A percentile compares a stretch with the other conserved stretches of the same genome.
Conservation (phyloP, 23 tunicate species). For the Botrylloides violaceus region DNA sequence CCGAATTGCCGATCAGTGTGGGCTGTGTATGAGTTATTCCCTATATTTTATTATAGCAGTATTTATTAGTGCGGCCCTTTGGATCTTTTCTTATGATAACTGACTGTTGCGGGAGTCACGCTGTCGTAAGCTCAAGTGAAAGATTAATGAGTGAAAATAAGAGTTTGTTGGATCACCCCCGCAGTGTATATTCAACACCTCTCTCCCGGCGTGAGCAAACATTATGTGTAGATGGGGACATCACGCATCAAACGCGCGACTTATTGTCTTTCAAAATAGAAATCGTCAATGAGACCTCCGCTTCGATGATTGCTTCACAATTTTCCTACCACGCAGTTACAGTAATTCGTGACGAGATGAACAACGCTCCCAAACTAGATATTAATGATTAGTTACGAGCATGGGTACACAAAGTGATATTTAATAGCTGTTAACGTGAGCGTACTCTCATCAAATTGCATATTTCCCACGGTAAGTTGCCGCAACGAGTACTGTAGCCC, state of each 20-base stretch:
- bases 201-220: not conserved
- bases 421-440: not conserved
- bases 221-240: not conserved
- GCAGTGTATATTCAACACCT: not conserved
- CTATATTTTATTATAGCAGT: not conserved
- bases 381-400: not conserved
- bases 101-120: not conserved
- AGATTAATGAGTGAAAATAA: not conserved
- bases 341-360: not conserved
- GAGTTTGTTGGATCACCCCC: not conserved
- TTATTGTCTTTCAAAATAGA: not conserved
- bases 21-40: not conserved
- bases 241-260: not conserved
- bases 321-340: too few species aligned
- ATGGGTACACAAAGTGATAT: not conserved
- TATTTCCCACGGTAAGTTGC: not conserved
- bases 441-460: not conserved
- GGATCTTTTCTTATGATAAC: not conserved
- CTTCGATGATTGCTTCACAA: too few species aligned
- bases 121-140: not conserved
- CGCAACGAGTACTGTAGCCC: not conserved
- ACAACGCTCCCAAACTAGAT: not conserved
- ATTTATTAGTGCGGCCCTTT: not conserved
- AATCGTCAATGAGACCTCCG: too few species aligned
- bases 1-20: not conserved